These are phyloP conservation scores for Caloenas nicobarica DNA, from an alignment of 2,113 vertebrate species.

Conservation along the genomic window DNA sequence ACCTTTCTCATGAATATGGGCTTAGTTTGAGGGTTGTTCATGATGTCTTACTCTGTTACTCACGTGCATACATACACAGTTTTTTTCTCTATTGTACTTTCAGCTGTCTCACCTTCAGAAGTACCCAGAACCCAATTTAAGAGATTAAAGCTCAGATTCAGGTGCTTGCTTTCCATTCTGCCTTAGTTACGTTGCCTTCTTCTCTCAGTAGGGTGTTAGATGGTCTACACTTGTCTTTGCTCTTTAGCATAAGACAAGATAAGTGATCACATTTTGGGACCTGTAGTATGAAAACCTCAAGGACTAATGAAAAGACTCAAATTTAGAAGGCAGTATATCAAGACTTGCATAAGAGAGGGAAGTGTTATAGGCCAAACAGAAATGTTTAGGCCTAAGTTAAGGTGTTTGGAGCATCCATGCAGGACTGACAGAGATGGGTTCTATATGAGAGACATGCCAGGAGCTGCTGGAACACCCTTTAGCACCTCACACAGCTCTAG, in stretches of 20 bases:
- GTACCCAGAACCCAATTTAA: accelerated
- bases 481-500: not conserved
- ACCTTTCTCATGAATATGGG: accelerated
- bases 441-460: not conserved
- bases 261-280: not conserved
- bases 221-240: not conserved
- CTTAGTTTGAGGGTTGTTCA: not conserved
- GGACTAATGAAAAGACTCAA: not conserved
- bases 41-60: not conserved
- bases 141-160: not conserved
- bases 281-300: not conserved
- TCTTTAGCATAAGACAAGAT: not conserved
- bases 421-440: not conserved
- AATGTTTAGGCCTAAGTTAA: not conserved
- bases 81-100: not conserved
- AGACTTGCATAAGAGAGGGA: not conserved
- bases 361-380: accelerated
- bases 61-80: no score
- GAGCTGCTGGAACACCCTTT: not conserved
- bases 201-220: not conserved
- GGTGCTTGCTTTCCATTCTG: not conserved
- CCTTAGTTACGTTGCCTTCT: not conserved
- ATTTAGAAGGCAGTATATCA: not conserved
- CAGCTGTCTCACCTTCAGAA: not conserved
- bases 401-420: no score